phyloP scores from a whole-genome alignment of 2,888 invertebrate genomes.

The Eumerus sabulonum region DNA sequence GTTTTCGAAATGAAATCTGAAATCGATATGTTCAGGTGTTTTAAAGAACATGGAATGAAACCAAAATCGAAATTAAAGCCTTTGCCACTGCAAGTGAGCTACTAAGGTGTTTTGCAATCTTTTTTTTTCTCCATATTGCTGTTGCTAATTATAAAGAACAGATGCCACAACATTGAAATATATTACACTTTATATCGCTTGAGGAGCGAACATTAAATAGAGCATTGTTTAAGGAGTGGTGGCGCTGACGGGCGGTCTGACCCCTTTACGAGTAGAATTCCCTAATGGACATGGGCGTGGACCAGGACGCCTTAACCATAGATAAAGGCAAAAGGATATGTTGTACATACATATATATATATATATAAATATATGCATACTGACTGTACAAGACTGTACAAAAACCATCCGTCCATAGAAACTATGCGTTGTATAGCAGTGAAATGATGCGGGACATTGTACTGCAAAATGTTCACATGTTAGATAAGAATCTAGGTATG shows the following conservation, averaged over 20 bases:
- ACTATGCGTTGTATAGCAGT: background rate
- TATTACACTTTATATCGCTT: background rate
- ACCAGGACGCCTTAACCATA: conserved; percentile 15
- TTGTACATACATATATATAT: too few species aligned
- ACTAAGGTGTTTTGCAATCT: conserved; percentile 23
- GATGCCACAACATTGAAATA: background rate
- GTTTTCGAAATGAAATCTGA: conserved; percentile 31
- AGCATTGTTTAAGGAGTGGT: conserved; percentile 27
- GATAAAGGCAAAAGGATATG: conserved; percentile 4
- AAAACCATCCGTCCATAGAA: conserved; percentile 21
- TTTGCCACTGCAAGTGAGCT: conserved; percentile 19
- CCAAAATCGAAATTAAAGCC: conserved; percentile 61
- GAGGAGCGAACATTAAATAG: background rate
- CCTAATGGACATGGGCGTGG: conserved; percentile 45
- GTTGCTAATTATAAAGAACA: conserved; percentile 1
- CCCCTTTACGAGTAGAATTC: conserved; percentile 38
- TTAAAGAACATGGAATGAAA: conserved; percentile 34
- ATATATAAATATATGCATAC: too few species aligned
- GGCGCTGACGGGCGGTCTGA: conserved; percentile 32
- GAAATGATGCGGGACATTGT: conserved; percentile 15
- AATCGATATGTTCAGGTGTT: conserved; percentile 40
- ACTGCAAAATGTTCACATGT: conserved; percentile 4
- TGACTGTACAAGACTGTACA: too few species aligned
- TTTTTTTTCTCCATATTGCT: background rate
- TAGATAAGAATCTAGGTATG: conserved; percentile 31